These are phyloP conservation scores for Chiridota heheva DNA, from an alignment of 35 echinoderm and acorn worm species.

Conservation along the genomic window DNA sequence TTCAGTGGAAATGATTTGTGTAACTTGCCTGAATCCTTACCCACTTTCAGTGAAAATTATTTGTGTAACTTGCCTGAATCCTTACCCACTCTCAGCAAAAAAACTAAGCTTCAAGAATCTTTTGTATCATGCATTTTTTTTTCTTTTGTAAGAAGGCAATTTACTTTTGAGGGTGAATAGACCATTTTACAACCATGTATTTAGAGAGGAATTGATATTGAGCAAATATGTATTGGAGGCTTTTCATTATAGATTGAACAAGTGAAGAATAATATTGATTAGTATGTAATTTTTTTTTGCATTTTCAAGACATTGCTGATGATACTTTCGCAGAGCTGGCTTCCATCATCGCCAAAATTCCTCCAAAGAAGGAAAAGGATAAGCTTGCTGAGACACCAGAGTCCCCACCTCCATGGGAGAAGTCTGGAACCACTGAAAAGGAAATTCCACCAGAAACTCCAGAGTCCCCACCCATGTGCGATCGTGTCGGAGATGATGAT, in stretches of 20 bases:
- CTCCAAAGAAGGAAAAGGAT: too few species aligned
- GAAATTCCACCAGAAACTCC: slow-evolving; percentile 40
- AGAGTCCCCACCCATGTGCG: slow-evolving; percentile 36
- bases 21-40: too few species aligned
- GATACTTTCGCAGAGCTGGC: slow-evolving; percentile 4
- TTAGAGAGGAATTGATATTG: too few species aligned
- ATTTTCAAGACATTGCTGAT: background rate
- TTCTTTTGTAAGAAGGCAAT: background rate
- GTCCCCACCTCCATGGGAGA: slow-evolving; percentile 50
- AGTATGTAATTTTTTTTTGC: background rate
- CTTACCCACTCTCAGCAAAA: too few species aligned
- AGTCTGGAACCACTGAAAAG: slow-evolving; percentile 18
- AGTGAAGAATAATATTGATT: background rate
- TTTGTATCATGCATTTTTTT: background rate
- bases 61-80: too few species aligned
- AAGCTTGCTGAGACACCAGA: slow-evolving; percentile 9
- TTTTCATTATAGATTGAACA: too few species aligned
- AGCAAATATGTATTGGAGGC: too few species aligned
- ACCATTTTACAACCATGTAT: too few species aligned
- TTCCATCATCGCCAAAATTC: slow-evolving; percentile 23
- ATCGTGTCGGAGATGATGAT: background rate
- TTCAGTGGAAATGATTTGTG: too few species aligned
- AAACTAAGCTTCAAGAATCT: too few species aligned
- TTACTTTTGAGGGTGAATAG: too few species aligned
- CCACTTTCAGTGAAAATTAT: too few species aligned